Percentiles rank a stretch among this genome's conserved stretches.
Conservation (phyloP, 2,113 vertebrate species). For the Saccopteryx leptura region DNA sequence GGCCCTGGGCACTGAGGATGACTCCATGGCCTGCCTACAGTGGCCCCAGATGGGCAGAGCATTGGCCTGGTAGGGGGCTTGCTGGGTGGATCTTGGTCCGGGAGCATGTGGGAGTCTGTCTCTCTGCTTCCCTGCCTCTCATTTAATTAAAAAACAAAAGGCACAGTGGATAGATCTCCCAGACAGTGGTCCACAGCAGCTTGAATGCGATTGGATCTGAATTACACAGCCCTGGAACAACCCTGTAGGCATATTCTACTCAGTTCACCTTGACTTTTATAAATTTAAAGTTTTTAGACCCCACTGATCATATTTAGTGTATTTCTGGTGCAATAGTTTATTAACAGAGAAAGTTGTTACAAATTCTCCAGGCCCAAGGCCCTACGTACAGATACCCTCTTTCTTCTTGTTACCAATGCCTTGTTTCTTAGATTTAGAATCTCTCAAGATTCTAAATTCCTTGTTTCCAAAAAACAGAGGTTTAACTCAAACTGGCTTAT, state of each 20-base stretch:
- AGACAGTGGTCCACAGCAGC: not conserved
- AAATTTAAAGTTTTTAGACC: not conserved
- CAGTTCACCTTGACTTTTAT: not conserved
- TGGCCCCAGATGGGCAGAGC: too few relatives aligned
- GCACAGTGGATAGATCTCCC: not conserved
- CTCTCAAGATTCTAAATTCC: not conserved
- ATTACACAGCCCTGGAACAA: not conserved
- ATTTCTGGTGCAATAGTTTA: not conserved
- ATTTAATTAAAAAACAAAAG: not conserved
- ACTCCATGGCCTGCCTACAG: too few relatives aligned
- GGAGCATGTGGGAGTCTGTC: too few relatives aligned
- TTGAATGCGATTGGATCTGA: not conserved
- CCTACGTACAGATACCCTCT: not conserved
- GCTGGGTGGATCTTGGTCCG: too few relatives aligned
- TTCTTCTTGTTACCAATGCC: not conserved
- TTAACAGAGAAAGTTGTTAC: not conserved
- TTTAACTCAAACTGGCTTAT: not conserved
- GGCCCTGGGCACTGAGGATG: too few relatives aligned
- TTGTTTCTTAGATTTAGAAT: constrained; percentile 38
- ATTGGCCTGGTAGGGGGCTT: too few relatives aligned
- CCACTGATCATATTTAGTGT: not conserved
- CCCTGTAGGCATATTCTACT: not conserved
- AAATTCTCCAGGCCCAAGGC: not conserved
- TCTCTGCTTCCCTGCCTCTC: too few relatives aligned
- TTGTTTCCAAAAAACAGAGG: constrained; percentile 21